Evolutionary conservation across 2,888 invertebrate genomes (phyloP), one percentile per base, ranked within the genome.

Genomic region (Archips xylosteana): DNA sequence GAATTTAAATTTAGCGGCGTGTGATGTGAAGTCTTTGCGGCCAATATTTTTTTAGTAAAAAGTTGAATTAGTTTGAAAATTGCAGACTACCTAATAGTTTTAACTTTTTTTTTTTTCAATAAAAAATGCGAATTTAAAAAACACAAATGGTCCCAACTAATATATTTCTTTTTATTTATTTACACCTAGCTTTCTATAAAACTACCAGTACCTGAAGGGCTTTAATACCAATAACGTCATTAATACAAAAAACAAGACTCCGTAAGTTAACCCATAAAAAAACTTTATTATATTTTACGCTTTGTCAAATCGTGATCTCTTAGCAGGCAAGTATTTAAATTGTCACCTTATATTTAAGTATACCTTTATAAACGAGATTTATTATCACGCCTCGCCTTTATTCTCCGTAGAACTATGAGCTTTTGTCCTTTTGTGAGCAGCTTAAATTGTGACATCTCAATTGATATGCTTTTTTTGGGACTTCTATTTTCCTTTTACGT

Each of bases 341-440:
- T 75, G 76, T 76, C 76, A 75, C 75, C 75, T 76, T 45, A 45
- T 45, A 45, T 45, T 39, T 12, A 45, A 45, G 45, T 45, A 45
- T 45, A 74, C 75, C 75, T 76, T 67, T 70, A 74, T 71, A 75
- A 76, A 75, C 60, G 71, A 76, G 75, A 76, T 76, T 76, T 75
- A 76, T 75, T 71, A 66, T 66, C 66, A 70, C 66, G 74, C 69
- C 72, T 69, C 61, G 69, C 62, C 62, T 71, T 73, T 68, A 23
- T 45, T 59, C 59, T 68, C 60, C 60, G 36, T n/a, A 45, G n/a
- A 49, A 45, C 45, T 69, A 23, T 23, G 61, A 65, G 60, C 51
- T 69, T 73, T 74, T 74, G 64, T 70, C 65, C 74, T 54, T 70
- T 74, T 74, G 74, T 74, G 39, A 39, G 34, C 12, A 65, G 69